phyloP scores from a whole-genome alignment of 2,888 invertebrate genomes.

The Ormyrus thymus region DNA sequence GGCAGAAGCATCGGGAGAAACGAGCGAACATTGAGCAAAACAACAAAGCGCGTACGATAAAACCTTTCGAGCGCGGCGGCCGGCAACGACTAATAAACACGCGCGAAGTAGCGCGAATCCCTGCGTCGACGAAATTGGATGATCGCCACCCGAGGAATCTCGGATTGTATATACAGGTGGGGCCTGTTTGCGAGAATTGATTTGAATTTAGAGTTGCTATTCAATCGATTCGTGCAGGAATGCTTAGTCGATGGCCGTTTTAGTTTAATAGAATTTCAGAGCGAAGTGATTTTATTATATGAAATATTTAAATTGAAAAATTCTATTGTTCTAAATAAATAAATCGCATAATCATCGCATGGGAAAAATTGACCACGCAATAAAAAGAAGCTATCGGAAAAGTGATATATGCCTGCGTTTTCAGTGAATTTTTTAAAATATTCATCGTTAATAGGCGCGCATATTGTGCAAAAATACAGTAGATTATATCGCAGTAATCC shows the following conservation, averaged over 20 bases:
- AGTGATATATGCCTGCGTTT: neutral
- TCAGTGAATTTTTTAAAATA: conserved; percentile 6
- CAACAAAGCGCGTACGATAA: conserved; percentile 25
- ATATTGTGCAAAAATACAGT: conserved; percentile 9
- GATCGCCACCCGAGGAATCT: conserved; percentile 7
- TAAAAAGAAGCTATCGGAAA: too few relatives aligned
- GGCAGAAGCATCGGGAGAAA: neutral
- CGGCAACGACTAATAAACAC: conserved; percentile 37
- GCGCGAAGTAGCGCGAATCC: neutral
- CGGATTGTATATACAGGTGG: neutral
- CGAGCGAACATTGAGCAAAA: neutral
- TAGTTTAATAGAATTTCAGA: too few relatives aligned
- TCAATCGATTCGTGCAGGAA: neutral
- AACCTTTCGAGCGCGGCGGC: conserved; percentile 21
- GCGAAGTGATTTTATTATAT: too few relatives aligned
- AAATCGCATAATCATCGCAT: too few relatives aligned
- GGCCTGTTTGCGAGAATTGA: neutral
- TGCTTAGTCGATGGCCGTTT: neutral
- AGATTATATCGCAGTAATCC: conserved; percentile 29
- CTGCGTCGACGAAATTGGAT: conserved; percentile 23
- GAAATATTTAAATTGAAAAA: too few relatives aligned
- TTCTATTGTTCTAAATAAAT: too few relatives aligned
- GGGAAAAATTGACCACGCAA: too few relatives aligned
- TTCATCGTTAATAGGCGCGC: neutral
- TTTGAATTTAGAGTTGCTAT: neutral